A percentile compares a stretch with the other conserved stretches of the same genome.
phyloP scores from a whole-genome alignment of 1,140 invertebrate genomes.

The Cataglyphis hispanica region DNA sequence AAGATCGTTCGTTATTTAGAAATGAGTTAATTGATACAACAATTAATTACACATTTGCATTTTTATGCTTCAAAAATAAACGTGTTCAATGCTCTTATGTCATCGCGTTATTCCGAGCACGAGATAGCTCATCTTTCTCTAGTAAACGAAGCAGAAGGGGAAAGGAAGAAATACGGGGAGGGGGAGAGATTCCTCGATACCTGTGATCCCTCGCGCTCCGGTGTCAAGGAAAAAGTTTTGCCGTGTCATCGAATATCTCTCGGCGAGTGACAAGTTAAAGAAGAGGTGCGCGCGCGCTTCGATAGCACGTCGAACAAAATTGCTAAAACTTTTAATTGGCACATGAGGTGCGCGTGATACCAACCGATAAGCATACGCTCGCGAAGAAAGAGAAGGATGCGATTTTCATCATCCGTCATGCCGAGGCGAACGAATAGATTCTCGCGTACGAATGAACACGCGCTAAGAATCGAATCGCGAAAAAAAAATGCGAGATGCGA shows the following conservation, averaged over 20 bases:
- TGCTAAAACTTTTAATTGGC: conserved; percentile 62
- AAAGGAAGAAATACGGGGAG: too few relatives aligned
- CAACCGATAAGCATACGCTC: not conserved
- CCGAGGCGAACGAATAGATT: not conserved
- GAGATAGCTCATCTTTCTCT: not conserved
- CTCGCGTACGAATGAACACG: conserved; percentile 6
- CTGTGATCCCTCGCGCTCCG: conserved; percentile 19
- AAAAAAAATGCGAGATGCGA: not conserved
- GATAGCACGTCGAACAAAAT: conserved; percentile 1
- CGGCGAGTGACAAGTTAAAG: conserved; percentile 28
- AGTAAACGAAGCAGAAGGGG: not conserved
- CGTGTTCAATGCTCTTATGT: not conserved
- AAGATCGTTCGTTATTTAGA: not conserved
- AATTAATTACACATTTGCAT: not conserved
- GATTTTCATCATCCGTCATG: conserved; percentile 10
- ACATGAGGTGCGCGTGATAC: not conserved
- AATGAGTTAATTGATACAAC: not conserved
- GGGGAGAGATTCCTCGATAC: conserved; percentile 11
- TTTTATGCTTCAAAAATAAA: not conserved
- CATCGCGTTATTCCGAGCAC: conserved; percentile 6
- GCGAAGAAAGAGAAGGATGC: not conserved
- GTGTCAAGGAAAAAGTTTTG: conserved; percentile 61
- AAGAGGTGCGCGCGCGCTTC: conserved; percentile 11
- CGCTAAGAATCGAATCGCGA: not conserved
- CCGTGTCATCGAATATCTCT: conserved; percentile 45